These are phyloP conservation scores for Conops quadrifasciatus DNA, from an alignment of 2,888 invertebrate species.

Conservation along the genomic window DNA sequence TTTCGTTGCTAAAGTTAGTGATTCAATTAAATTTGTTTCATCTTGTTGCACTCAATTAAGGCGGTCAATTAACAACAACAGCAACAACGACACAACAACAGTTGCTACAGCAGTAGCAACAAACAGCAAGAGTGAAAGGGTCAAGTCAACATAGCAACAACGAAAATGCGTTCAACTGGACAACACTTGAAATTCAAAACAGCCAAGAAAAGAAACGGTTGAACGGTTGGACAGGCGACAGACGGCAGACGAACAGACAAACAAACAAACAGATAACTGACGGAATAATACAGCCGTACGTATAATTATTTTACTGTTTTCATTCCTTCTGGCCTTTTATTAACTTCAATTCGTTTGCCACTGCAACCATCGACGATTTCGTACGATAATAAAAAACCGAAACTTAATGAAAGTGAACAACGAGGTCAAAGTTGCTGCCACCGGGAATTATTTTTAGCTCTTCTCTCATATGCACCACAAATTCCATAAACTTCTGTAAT, in stretches of 20 bases:
- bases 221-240: conserved; percentile 14
- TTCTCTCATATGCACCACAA: neutral
- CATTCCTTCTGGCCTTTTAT: neutral
- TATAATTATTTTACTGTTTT: too few species aligned
- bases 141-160: conserved; percentile 13
- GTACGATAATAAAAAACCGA: neutral
- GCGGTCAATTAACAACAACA: conserved; percentile 7
- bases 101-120: neutral
- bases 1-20: too few species aligned
- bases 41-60: conserved; percentile 17
- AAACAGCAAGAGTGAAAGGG: conserved; percentile 3
- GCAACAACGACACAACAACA: conserved; percentile 1
- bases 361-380: neutral
- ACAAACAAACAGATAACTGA: conserved; percentile 6
- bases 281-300: neutral
- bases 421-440: conserved; percentile 21
- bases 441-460: conserved; percentile 22
- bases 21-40: conserved; percentile 22
- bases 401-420: neutral
- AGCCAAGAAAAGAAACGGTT: neutral
- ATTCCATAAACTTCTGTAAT: neutral
- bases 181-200: neutral
- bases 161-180: conserved; percentile 3
- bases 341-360: conserved; percentile 8
- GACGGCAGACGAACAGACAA: neutral